Evolutionary conservation across 2,888 invertebrate species (phyloP), one percentile per base, ranked within the genome.

Genomic region (Nemurella pictetii): DNA sequence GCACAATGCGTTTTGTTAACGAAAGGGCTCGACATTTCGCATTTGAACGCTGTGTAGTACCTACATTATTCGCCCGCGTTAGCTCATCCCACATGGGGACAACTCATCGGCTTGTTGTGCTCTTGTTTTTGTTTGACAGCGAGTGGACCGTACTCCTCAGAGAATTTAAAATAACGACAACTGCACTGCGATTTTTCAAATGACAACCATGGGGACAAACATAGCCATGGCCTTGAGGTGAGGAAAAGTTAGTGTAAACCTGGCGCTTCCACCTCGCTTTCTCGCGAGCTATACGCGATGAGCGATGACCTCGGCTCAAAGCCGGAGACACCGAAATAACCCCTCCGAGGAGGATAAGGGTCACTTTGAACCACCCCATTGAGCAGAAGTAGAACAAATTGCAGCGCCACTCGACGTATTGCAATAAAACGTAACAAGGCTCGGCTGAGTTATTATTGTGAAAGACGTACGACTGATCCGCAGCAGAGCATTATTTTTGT

Each of bases 311-410:
- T 4, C 27, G 1, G 9, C 28, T 28, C 25, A 75, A 28, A 75
- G 75, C 26, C 1, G 2, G 75, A 25, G 25, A 75, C 27, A 25
- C 9, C 55, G 12, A 75, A 75, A 75, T n/a, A 75, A 74, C 75
- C 75, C 75, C 12, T 26, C 28, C 75, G 75, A 9, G 75, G 5
- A 7, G 75, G 25, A 26, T 75, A 75, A 75, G 75, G 75, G 75
- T 28, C 75, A 75, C 75, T 75, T 75, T 75, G 26, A 75, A 75
- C 27, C 75, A 12, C 27, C 75, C 28, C 75, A 75, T 75, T 75
- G 75, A 75, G 15, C 75, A 75, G 26, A 27, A 75, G 28, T 26
- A 75, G 75, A 75, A 75, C 26, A 75, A 75, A 75, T 75, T 75
- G 75, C 75, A 75, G 26, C 75, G 7, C 26, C 1, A 5, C 75